A percentile compares a stretch with the other conserved stretches of the same genome.
These are phyloP conservation scores for Grammomys surdaster DNA, from an alignment of 2,113 vertebrate species.

Conservation along the genomic window DNA sequence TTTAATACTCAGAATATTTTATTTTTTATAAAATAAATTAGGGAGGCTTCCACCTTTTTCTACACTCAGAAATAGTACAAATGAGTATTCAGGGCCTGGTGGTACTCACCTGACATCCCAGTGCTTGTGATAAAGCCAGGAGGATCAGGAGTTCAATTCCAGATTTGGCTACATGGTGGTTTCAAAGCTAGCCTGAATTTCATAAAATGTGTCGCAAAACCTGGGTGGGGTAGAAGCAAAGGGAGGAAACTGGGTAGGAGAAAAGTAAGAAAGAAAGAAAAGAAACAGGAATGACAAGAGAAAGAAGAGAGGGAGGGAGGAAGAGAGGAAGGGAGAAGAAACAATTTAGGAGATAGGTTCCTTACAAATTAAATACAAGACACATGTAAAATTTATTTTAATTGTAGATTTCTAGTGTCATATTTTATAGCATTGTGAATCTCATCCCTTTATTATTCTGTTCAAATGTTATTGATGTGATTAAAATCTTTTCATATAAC, in stretches of 20 bases:
- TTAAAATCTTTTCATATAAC: background rate
- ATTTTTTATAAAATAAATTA: constrained; percentile 22
- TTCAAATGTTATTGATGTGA: constrained; percentile 26
- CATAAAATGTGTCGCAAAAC: background rate
- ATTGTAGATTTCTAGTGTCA: background rate
- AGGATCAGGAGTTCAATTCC: background rate
- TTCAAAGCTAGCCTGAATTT: background rate
- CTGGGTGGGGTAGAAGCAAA: background rate
- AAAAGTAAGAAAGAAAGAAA: no score
- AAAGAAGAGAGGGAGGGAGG: background rate
- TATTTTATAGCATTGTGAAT: background rate
- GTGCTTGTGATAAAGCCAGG: background rate
- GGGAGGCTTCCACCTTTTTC: background rate
- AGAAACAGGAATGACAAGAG: background rate
- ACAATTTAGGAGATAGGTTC: background rate
- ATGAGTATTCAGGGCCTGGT: background rate
- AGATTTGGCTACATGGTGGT: background rate
- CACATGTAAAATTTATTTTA: background rate
- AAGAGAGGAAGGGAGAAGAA: no score
- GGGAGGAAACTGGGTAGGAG: no score
- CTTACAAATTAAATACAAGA: constrained; percentile 20
- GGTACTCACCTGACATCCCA: background rate
- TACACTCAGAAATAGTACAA: background rate
- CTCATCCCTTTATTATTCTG: background rate
- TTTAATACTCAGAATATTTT: background rate